Evolutionary conservation across 2,888 invertebrate species (phyloP), one percentile per base, ranked within the genome.

Genomic region (Rotaria macrura): DNA sequence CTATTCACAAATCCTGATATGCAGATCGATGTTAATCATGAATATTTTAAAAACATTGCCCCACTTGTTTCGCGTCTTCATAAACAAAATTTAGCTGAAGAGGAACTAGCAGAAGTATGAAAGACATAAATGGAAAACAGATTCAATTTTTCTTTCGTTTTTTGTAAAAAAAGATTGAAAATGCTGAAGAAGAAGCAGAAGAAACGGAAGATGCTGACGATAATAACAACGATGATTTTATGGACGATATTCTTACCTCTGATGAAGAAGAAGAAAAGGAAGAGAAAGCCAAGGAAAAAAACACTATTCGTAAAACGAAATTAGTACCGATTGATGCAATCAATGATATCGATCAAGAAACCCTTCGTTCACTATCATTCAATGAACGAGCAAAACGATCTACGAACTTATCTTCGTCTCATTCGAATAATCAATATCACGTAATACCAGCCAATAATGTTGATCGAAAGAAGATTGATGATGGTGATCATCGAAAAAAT

Each of bases 1-100:
- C 91, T 99, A 90, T 99, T 99, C 91, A 94, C 93, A 88, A 95
- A 98, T 92, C 94, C 95, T 23, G 95, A 96, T 89, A 98, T 95
- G 91, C 94, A 96, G 91, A 94, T 97, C 86, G 95, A 97, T 90
- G 94, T 93, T 89, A 93, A 93, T 89, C 94, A 95, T 84, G 95
- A 95, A 89, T 96, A 83, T 20, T 85, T 79, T 52, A 84, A 84
- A 52, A 38, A 83, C 10, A 52, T 85, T 43, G 83, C 83, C 54
- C 85, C 85, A 52, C 57, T 85, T 47, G 47, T 47, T 47, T 47
- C 47, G 9, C 47, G 47, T 12, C 47, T 47, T 47, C 9, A 14
- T 47, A 47, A 4, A 47, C 47, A 47, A 47, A 47, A 9, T 4
- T 1, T 14, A 47, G 47, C 5, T 47, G 47, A 47, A 47, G 47